These are phyloP conservation scores for Scaptomyza reducta DNA, from an alignment of 2,888 invertebrate genomes.

Conservation along the genomic window DNA sequence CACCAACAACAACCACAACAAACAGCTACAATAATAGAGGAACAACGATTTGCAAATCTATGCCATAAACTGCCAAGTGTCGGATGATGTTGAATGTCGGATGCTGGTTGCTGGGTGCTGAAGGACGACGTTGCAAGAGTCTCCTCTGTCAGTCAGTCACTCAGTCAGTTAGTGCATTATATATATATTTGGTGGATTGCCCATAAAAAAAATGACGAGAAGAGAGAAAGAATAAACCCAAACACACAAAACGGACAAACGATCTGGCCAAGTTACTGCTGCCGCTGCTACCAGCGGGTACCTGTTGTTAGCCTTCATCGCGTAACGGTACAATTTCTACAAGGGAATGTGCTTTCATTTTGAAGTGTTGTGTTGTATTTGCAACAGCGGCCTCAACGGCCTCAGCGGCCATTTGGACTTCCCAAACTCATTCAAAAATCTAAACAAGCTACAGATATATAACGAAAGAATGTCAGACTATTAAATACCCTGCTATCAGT, in stretches of 20 bases:
- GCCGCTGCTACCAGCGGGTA: constrained; percentile 24
- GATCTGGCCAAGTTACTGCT: constrained; percentile 31
- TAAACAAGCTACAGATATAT: constrained; percentile 32
- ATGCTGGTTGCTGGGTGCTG: constrained; percentile 1
- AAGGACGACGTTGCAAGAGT: constrained; percentile 2
- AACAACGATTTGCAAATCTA: constrained; percentile 76
- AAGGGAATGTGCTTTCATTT: constrained; percentile 80
- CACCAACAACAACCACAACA: constrained; percentile 71
- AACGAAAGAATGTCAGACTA: not conserved
- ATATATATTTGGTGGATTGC: constrained; percentile 36
- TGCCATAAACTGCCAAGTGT: constrained; percentile 78
- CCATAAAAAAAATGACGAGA: constrained; percentile 38
- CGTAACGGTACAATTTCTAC: constrained; percentile 76
- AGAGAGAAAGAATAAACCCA: constrained; percentile 50
- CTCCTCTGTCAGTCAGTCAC: not conserved
- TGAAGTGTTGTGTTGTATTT: constrained; percentile 70
- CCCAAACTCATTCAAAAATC: constrained; percentile 63
- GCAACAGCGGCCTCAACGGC: constrained; percentile 36
- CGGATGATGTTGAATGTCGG: constrained; percentile 62
- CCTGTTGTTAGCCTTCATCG: constrained; percentile 58
- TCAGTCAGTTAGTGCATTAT: constrained; percentile 17
- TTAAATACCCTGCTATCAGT: not conserved
- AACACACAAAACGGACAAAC: constrained; percentile 68
- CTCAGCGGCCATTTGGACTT: constrained; percentile 45
- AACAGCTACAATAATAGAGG: constrained; percentile 77